Base-by-base conservation (phyloP, 2,888 invertebrate species). In the Petrolisthes manimaculis region DNA sequence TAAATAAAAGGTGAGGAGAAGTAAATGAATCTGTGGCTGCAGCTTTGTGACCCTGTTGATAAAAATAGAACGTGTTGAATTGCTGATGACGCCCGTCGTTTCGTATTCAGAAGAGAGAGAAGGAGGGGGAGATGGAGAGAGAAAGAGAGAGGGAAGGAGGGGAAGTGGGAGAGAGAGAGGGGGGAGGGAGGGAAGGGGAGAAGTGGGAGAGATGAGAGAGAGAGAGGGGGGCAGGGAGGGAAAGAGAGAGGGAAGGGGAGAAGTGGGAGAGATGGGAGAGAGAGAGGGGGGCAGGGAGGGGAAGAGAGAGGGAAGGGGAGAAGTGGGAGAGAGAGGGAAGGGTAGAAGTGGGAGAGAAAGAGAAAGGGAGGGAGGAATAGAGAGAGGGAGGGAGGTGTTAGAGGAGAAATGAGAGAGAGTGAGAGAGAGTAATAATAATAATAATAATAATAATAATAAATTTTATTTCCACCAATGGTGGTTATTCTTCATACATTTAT, bases 171-270 rank as follows among this genome's bases (percentile, higher is more conserved):
- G 21, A 79, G 21, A 53, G 21, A 53, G 54, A 79, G 79, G 24
- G 21, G 24, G 54, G 55, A n/a, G 51, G 54, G 55, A 18, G 37
- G 67, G 24, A 18, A 51, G 69, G 71, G n/a, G n/a, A n/a, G n/a
- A n/a, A n/a, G n/a, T n/a, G n/a, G n/a, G n/a, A n/a, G n/a, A n/a
- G n/a, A 12, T 24, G 61, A 82, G 61, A 56, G 61, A 82, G 56
- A 82, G 82, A 56, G 56, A 81, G 81, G 56, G 56, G 14, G 56
- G 56, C 56, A 81, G 81, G 56, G 56, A 55, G 56, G 21, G 56
- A 81, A 21, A 81, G 81, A 81, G 56, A 81, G 81, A 81, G 56
- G 56, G 56, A 81, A 21, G 56, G 56, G 56, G 37, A 81, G 37
- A 56, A 3, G 56, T 1, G 56, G 37, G 9, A 18, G 37, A 4